Evolutionary conservation across 64 coral and sea anemone genomes (phyloP), one percentile per base, ranked within the genome.

Genomic region (Montipora efflorescens): DNA sequence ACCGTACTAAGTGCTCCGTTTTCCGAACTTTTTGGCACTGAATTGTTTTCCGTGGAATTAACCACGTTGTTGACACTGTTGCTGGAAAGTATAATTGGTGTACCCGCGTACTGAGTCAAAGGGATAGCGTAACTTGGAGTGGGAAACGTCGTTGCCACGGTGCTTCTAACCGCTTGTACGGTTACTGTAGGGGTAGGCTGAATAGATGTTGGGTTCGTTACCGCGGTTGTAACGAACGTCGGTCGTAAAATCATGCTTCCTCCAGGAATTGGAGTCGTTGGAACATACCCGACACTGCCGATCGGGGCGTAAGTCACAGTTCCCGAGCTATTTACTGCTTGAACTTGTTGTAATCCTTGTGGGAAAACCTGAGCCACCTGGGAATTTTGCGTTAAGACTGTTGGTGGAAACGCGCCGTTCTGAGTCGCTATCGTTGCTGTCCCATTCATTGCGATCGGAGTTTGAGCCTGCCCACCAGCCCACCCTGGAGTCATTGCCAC

Each of bases 211-310:
- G 94, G 81, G 3, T 86, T 90, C 72, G 88, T 94, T 46, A 86
- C 82, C 45, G 89, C 46, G 8, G 96, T 94, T 75, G 96, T 98
- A 82, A 98, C 96, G 20, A 98, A 98, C 21, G 96, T 98, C 18
- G 96, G 96, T 75, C 96, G 89, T 58, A 98, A 79, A 79, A 98
- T 98, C 96, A 98, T 98, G 43, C 96, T 98, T 77, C 96, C 96
- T 74, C 96, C 96, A 19, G 86, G 96, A 13, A 95, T 95, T 57
- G 89, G 93, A 72, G 93, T 95, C 25, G 93, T 95, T 16, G 93
- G 80, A 3, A 98, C 93, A 48, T 94, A 98, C 13, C 93, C 93
- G 44, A 98, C 71, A 52, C 96, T 90, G 28, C 96, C 96, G 55
- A 98, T 93, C 11, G 96, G 84, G 44, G 95, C 87, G 57, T 97